Conservation (phyloP, 2,797 vertebrate species). For the Emydoidea blandingii region DNA sequence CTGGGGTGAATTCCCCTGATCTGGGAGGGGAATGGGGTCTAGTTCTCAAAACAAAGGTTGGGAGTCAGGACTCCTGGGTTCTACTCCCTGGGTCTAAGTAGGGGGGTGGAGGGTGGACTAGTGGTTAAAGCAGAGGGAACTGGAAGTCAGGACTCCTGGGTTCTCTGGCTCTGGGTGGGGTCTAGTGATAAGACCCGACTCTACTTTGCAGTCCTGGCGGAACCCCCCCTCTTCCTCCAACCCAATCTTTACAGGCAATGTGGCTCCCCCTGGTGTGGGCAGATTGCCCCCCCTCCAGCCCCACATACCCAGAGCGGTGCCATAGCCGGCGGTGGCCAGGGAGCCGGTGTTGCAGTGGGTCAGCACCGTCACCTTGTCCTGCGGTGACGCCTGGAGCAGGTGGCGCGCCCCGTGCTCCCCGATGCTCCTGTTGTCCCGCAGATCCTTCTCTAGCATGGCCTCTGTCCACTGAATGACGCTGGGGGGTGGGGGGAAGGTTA, state of each 20-base stretch:
- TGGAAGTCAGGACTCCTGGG: neutral
- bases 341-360: constrained; percentile 96
- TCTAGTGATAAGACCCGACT: neutral
- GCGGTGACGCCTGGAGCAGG: constrained; percentile 82
- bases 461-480: constrained; percentile 91
- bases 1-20: neutral
- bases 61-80: neutral
- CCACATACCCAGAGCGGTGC: constrained; percentile 90
- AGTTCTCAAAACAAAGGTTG: too few species aligned
- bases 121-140: neutral
- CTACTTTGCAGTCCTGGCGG: neutral
- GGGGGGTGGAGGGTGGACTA: too few species aligned
- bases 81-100: neutral
- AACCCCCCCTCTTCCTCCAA: neutral
- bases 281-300: too few species aligned
- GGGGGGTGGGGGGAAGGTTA: neutral
- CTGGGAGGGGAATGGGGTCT: neutral
- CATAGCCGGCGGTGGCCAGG: constrained; percentile 92
- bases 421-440: constrained; percentile 90
- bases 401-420: constrained; percentile 91
- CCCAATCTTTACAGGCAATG: neutral
- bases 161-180: neutral
- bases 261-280: neutral
- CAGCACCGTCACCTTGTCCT: constrained; percentile 87
- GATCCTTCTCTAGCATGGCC: constrained; percentile 90